A percentile compares a stretch with the other conserved stretches of the same genome.
phyloP scores from a whole-genome alignment of 2,113 vertebrate genomes.

The Sciurus niger region DNA sequence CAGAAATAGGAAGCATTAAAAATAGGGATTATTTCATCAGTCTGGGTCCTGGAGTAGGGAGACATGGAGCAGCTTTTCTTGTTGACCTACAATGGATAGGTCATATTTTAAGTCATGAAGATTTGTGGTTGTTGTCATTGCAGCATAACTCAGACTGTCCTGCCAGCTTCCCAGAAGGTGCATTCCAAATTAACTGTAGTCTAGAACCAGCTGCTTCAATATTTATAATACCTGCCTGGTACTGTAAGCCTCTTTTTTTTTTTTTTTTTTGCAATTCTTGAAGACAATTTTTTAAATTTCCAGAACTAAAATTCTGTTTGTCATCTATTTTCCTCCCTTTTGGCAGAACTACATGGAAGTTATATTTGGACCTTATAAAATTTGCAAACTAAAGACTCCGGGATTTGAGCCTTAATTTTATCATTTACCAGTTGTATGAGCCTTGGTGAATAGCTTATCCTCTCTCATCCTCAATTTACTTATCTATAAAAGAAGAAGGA shows the following conservation, averaged over 20 bases:
- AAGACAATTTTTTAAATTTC: neutral
- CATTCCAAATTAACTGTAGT: neutral
- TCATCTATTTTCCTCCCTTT: neutral
- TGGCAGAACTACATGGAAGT: neutral
- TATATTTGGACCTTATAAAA: neutral
- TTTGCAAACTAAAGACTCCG: neutral
- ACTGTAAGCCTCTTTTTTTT: neutral
- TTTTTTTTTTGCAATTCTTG: constrained; percentile 6
- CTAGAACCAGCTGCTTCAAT: neutral
- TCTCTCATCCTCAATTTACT: neutral
- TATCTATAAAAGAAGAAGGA: neutral
- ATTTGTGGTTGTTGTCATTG: neutral
- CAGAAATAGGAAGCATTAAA: neutral
- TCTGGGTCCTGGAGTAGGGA: neutral
- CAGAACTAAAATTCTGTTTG: neutral
- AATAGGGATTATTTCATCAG: neutral
- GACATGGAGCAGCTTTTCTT: neutral
- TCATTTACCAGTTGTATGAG: neutral
- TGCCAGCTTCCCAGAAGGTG: neutral
- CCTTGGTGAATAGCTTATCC: neutral
- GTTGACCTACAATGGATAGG: neutral
- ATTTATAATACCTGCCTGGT: neutral
- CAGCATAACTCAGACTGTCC: neutral
- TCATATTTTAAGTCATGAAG: neutral
- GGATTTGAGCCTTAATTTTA: neutral